phyloP scores from a whole-genome alignment of 2,888 invertebrate genomes.

The Amphipoea oculea region DNA sequence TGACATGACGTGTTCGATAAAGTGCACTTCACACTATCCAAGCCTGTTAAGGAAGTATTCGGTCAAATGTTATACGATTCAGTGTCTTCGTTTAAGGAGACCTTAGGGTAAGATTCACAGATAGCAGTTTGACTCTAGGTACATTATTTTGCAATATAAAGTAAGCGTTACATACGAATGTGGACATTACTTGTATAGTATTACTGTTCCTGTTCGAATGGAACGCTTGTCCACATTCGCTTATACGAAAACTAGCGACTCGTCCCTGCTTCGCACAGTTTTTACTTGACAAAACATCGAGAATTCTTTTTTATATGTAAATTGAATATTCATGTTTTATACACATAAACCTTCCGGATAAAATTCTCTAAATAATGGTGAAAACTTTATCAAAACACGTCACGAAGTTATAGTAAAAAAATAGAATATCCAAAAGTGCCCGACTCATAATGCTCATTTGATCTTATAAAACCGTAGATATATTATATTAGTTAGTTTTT shows the following conservation, averaged over 20 bases:
- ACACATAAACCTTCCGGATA: no score
- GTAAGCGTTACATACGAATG: background rate
- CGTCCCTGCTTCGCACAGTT: background rate
- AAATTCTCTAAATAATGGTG: background rate
- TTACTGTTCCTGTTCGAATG: background rate
- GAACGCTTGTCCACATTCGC: no score
- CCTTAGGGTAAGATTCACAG: background rate
- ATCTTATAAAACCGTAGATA: no score
- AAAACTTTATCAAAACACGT: background rate
- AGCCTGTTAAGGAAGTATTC: conserved; percentile 16
- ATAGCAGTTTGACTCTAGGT: background rate
- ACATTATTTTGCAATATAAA: background rate
- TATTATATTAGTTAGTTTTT: no score
- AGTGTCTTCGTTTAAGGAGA: background rate
- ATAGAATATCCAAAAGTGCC: no score
- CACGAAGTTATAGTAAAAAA: no score
- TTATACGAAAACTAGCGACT: background rate
- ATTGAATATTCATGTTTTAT: no score
- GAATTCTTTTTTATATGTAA: background rate
- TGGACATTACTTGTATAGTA: background rate
- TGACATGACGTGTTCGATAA: conserved; percentile 27
- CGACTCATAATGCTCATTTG: no score
- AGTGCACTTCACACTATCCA: conserved; percentile 18
- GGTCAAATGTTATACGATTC: conserved; percentile 2
- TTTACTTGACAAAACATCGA: background rate